Base-by-base conservation (phyloP, 2,797 vertebrate genomes). In the Nyctibius grandis region DNA sequence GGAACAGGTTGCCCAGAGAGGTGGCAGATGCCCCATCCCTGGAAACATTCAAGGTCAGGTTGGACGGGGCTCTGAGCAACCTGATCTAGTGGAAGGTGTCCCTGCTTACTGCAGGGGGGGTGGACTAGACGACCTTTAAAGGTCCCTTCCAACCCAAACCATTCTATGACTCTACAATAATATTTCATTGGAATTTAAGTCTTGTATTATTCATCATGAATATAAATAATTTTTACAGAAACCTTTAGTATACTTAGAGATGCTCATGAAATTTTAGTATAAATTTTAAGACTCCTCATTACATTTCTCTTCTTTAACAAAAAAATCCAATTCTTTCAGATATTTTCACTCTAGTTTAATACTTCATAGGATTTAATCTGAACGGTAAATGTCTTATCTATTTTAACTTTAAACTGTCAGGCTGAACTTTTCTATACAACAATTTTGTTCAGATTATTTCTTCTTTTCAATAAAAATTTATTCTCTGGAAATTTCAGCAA, bases 41-140 rank as follows among this genome's bases (percentile, higher is more conserved):
- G 33, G 72, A 51, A 51, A 33, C 13, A 8, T 18, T 42, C 31
- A 26, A 21, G 21, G 26, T 9, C 34, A 47, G 29, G 13, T 8
- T 47, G 42, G 65, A 78, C 0, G 0, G 20, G 31, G 14, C 34
- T 63, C 14, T 26, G 21, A 57, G 21, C 18, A 74, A 54, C 5
- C 18, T n/a, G 16, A 2, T 54, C 14, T 28, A 18, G n/a, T 8
- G 50, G 23, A 67, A 42, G 26, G 18, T 22, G 15, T 21, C 20
- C 17, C 6, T 5, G 22, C 6, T n/a, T 5, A 56, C 0, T 16
- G 22, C 51, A 47, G 17, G 5, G 6, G 5, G 6, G 5, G 4
- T 68, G 28, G 20, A 70, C 47, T 23, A 70, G 26, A 31, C 21
- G 17, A n/a, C 8, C 10, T 65, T 38, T 28, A 72, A 22, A 51